Base-by-base conservation (phyloP, 2,888 invertebrate species). In the Drosophila hamatofila region DNA sequence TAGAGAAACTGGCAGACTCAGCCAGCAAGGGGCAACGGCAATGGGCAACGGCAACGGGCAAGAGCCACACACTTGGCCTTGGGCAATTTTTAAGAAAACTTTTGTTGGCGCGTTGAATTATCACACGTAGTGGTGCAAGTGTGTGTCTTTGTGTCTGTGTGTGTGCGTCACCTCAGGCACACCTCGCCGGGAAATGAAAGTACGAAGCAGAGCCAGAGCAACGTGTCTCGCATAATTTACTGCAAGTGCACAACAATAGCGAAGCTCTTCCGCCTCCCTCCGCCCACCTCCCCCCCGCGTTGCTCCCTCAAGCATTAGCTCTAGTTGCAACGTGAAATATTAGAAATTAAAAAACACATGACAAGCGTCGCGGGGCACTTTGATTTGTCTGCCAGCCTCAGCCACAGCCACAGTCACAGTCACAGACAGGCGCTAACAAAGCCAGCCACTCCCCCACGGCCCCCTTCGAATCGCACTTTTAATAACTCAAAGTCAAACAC, bases 171-270 rank as follows among this genome's bases (percentile, higher is more conserved):
- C 87, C 90, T 87, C 83, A 66, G 87, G 87, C 90, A 56, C 83
- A 86, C 86, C 89, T 83, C 83, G 67, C 56, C 60, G 58, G 65
- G 69, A 59, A 59, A 72, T 74, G 67, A 73, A 64, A 75, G 14
- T 51, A 60, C 49, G 44, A 55, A 55, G 49, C 60, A 41, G 51
- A 21, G 41, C 61, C 62, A 30, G 42, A 48, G 48, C 86, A 69
- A 89, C 89, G 88, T 85, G 84, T 85, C 84, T 82, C 62, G 90
- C 86, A 89, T 88, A 89, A 88, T 83, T 85, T 88, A 86, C 88
- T 78, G 70, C 80, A 88, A 85, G 75, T 88, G 88, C 75, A 85
- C 83, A 89, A 85, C 84, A 85, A 85, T 89, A 58, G 80, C 75
- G 56, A 42, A 49, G 37, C 48, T 74, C 68, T 44, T 0, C 3